Percentiles rank a stretch among this genome's conserved stretches.
These are phyloP conservation scores for Brachypodius melanocephalos DNA, from an alignment of 2,113 vertebrate species.

Conservation along the genomic window DNA sequence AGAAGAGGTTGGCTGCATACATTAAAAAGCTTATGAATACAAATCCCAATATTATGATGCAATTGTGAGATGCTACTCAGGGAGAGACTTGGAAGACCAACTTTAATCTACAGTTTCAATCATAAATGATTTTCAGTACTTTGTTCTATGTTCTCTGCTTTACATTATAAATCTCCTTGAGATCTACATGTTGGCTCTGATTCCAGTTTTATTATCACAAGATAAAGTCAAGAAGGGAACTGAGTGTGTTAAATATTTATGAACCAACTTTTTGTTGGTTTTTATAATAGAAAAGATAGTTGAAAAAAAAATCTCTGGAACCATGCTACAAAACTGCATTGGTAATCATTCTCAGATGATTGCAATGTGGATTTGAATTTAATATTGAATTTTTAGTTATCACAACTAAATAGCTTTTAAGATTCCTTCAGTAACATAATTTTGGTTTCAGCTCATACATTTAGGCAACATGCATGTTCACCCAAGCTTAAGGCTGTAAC, in stretches of 20 bases:
- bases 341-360: conserved; percentile 46
- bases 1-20: neutral
- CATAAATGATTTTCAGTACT: conserved; percentile 15
- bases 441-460: neutral
- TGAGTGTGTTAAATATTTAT: conserved; percentile 66
- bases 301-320: neutral
- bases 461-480: neutral
- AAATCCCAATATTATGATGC: neutral
- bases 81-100: neutral
- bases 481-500: neutral
- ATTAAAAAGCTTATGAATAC: neutral
- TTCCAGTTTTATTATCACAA: conserved; percentile 36
- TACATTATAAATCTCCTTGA: neutral
- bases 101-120: conserved; percentile 25
- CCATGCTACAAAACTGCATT: neutral
- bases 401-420: neutral
- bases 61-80: conserved; percentile 4
- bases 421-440: neutral
- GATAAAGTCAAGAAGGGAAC: conserved; percentile 58
- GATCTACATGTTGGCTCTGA: neutral
- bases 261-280: conserved; percentile 31
- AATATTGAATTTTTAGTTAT: conserved; percentile 15
- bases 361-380: conserved; percentile 37
- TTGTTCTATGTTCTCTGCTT: conserved; percentile 25
- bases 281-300: conserved; percentile 40